These are phyloP conservation scores for Arvicanthis niloticus DNA, from an alignment of 2,113 vertebrate species.

Conservation along the genomic window DNA sequence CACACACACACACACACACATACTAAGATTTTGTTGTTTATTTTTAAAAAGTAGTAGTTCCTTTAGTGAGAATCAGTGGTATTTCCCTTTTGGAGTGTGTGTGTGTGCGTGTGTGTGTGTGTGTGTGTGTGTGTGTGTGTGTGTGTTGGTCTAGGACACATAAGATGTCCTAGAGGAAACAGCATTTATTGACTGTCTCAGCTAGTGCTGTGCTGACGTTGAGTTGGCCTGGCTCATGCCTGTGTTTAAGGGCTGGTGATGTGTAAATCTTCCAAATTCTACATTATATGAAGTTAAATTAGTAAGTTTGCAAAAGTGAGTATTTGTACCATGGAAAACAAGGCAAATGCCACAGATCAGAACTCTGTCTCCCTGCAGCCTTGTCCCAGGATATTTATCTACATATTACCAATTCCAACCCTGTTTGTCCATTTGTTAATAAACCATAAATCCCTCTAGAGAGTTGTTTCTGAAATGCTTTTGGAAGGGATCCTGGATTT, in stretches of 20 bases:
- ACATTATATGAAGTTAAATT: neutral
- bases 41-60: neutral
- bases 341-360: neutral
- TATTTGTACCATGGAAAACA: neutral
- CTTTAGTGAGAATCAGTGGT: neutral
- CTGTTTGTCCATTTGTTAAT: neutral
- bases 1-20: neutral
- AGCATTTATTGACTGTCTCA: neutral
- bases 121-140: too few species aligned
- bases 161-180: neutral
- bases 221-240: neutral
- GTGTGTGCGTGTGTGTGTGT: neutral
- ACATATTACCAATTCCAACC: neutral
- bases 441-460: neutral
- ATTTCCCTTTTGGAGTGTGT: neutral
- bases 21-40: neutral
- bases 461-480: conserved; percentile 7
- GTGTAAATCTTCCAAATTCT: neutral
- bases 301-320: neutral
- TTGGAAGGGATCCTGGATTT: neutral
- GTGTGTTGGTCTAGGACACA: neutral
- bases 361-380: neutral
- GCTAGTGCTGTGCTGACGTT: neutral
- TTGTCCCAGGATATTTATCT: neutral
- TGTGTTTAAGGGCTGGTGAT: neutral